phyloP scores from a whole-genome alignment of 2,797 vertebrate species.

The Percopsis omiscomaycus region DNA sequence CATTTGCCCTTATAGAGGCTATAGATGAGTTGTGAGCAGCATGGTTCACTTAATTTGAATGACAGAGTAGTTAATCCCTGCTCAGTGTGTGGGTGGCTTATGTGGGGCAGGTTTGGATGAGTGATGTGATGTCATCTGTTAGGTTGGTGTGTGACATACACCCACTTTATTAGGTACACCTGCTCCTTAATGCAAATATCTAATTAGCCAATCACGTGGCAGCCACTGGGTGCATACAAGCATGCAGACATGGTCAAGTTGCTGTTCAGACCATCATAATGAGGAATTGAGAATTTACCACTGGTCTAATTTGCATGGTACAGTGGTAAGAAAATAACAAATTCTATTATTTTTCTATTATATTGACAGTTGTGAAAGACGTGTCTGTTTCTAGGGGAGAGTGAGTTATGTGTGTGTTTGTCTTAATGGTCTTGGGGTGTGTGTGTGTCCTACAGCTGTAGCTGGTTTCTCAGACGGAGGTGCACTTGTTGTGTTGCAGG shows the following conservation, averaged over 20 bases:
- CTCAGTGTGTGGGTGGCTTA: constrained; percentile 18
- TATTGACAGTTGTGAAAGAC: no score
- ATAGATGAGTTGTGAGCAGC: no score
- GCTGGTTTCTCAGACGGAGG: constrained; percentile 23
- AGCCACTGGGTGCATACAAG: no score
- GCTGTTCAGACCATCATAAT: no score
- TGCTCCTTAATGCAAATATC: no score
- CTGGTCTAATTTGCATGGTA: no score
- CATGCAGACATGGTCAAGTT: no score
- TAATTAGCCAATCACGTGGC: no score
- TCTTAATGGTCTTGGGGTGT: constrained; percentile 28
- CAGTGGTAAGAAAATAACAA: no score
- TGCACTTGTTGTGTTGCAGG: constrained; percentile 66
- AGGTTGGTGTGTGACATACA: background rate
- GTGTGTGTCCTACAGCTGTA: constrained; percentile 5
- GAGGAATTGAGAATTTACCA: no score
- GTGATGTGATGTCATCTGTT: constrained; percentile 13
- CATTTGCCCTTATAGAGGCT: no score
- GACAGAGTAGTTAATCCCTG: constrained; percentile 18
- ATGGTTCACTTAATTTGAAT: constrained; percentile 3
- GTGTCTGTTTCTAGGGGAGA: background rate
- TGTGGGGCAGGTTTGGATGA: constrained; percentile 17
- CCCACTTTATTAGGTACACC: no score
- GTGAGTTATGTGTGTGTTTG: background rate
- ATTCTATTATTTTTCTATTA: background rate